Conservation (phyloP, 2,888 invertebrate species). For the Octodonta nipae region DNA sequence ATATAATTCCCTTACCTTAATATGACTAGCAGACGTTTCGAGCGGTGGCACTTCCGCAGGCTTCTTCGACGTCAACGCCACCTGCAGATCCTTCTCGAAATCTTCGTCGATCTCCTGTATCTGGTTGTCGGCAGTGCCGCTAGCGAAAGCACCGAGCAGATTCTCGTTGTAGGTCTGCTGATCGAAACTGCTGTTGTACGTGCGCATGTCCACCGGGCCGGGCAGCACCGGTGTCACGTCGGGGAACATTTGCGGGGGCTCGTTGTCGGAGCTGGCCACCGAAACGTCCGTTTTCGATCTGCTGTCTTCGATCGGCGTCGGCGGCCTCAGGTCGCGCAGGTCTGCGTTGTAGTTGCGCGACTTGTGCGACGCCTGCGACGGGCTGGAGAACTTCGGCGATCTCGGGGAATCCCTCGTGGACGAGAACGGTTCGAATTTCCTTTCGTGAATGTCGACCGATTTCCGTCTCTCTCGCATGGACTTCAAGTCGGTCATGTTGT, state of each 20-base stretch:
- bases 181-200: constrained; percentile 57
- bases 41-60: constrained; percentile 37
- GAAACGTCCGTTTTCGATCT: constrained; percentile 22
- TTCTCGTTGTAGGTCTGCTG: constrained; percentile 47
- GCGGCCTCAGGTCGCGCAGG: constrained; percentile 37
- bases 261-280: constrained; percentile 18
- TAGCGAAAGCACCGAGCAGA: constrained; percentile 54
- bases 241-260: constrained; percentile 36
- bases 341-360: constrained; percentile 31
- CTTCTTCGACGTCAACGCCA: constrained; percentile 47
- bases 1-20: no score
- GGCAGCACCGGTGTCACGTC: constrained; percentile 63
- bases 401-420: constrained; percentile 41
- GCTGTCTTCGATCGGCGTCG: constrained; percentile 36
- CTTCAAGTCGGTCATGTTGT: constrained; percentile 58
- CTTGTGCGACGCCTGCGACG: constrained; percentile 29
- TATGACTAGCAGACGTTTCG: constrained; percentile 36
- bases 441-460: constrained; percentile 55
- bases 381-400: constrained; percentile 45
- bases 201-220: constrained; percentile 82
- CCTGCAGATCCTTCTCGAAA: constrained; percentile 61
- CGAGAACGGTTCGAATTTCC: constrained; percentile 42
- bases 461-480: constrained; percentile 66
- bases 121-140: constrained; percentile 55
- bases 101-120: constrained; percentile 64